phyloP scores from a whole-genome alignment of 2,888 invertebrate species.

The Bellardia pandia region DNA sequence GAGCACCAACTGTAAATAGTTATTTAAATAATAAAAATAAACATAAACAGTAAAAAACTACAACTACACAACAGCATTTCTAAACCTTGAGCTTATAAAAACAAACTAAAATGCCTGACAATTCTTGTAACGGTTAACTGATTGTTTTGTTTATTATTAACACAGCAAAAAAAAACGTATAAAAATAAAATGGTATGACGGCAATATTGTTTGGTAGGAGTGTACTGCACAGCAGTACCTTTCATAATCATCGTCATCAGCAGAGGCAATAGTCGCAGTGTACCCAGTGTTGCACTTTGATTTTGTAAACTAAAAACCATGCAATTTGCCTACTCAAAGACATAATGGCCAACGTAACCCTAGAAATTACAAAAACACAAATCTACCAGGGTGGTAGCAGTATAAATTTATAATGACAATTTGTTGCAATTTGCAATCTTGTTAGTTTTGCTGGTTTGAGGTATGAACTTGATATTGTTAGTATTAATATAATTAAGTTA shows the following conservation, averaged over 20 bases:
- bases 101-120: conserved; percentile 46
- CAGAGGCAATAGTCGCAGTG: background rate
- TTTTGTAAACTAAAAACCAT: conserved; percentile 37
- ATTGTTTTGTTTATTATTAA: conserved; percentile 58
- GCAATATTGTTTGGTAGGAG: conserved; percentile 27
- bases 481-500: background rate
- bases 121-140: conserved; percentile 57
- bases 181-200: background rate
- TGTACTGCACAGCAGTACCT: conserved; percentile 7
- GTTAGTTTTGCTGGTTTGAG: background rate
- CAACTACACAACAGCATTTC: conserved; percentile 29
- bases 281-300: conserved; percentile 38
- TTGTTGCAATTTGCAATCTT: background rate
- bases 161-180: background rate
- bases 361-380: background rate
- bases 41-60: conserved; percentile 6
- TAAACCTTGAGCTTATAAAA: conserved; percentile 54
- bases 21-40: conserved; percentile 57
- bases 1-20: conserved; percentile 33
- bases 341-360: conserved; percentile 39
- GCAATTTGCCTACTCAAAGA: conserved; percentile 35
- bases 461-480: background rate
- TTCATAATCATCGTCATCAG: background rate
- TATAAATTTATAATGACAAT: background rate
- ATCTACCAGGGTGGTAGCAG: conserved; percentile 47